These are phyloP conservation scores for Lucifuga dentata DNA, from an alignment of 2,113 vertebrate genomes.

Conservation along the genomic window DNA sequence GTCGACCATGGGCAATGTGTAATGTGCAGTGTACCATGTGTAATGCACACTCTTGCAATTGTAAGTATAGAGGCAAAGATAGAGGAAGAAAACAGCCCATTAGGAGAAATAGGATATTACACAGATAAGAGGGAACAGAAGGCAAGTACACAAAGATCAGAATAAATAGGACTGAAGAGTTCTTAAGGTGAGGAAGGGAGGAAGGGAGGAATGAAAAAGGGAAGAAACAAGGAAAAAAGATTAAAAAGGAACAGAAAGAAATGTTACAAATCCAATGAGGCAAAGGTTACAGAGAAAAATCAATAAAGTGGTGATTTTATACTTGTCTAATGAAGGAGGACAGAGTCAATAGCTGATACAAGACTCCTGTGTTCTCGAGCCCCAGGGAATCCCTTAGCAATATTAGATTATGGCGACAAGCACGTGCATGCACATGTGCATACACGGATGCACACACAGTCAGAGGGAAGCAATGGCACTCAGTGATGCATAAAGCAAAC, in stretches of 20 bases:
- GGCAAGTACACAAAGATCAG: neutral
- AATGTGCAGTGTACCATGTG: slow-evolving; percentile 7
- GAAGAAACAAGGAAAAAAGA: slow-evolving; percentile 1
- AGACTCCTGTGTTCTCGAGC: slow-evolving; percentile 47
- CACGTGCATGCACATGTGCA: neutral
- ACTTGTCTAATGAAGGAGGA: slow-evolving; percentile 61
- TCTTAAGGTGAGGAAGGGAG: neutral
- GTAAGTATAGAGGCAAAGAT: neutral
- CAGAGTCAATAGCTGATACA: slow-evolving; percentile 63
- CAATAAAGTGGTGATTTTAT: slow-evolving; percentile 59
- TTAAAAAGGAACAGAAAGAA: slow-evolving; percentile 23
- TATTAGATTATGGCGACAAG: slow-evolving; percentile 48
- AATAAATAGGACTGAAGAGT: neutral
- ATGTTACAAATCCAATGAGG: slow-evolving; percentile 47
- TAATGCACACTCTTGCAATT: neutral
- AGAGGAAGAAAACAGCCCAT: neutral
- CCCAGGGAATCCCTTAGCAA: slow-evolving; percentile 45
- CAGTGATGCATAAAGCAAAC: slow-evolving; percentile 7
- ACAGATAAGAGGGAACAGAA: neutral
- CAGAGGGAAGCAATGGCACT: neutral
- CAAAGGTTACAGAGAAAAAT: slow-evolving; percentile 64
- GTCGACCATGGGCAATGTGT: slow-evolving; percentile 9
- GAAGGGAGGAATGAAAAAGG: neutral
- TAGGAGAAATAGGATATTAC: neutral
- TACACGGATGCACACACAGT: neutral